Evolutionary conservation across 2,113 vertebrate species (phyloP).

Genomic region (Epinephelus moara): DNA sequence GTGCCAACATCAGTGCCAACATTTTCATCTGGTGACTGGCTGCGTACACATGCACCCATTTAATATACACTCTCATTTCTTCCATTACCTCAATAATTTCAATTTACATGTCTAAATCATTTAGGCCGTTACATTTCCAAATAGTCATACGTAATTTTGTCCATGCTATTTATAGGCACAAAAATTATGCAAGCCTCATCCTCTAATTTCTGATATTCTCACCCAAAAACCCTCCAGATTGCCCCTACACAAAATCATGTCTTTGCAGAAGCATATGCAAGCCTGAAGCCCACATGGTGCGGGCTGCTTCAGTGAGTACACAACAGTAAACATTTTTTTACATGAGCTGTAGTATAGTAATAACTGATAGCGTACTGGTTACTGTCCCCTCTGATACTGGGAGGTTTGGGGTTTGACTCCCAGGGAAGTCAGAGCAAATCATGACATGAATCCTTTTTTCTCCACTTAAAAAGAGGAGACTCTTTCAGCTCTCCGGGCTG

Average conservation of each 20-base stretch:
- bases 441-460: not conserved
- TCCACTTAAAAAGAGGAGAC: not conserved
- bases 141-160: not conserved
- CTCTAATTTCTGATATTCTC: not conserved
- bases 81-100: not conserved
- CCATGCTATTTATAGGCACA: not conserved
- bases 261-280: not conserved
- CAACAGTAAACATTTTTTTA: not conserved
- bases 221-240: not conserved
- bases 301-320: not conserved
- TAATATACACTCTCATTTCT: not conserved
- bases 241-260: not conserved
- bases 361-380: not conserved
- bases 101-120: too few species aligned
- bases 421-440: not conserved
- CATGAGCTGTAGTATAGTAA: not conserved
- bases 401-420: constrained; percentile 4
- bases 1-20: too few species aligned
- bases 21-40: too few species aligned
- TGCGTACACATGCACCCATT: not conserved
- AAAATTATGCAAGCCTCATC: not conserved
- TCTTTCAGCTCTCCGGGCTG: not conserved
- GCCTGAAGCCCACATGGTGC: not conserved
- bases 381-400: not conserved
- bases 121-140: not conserved